Conservation (phyloP, 2,797 vertebrate species). For the Microtus californicus region DNA sequence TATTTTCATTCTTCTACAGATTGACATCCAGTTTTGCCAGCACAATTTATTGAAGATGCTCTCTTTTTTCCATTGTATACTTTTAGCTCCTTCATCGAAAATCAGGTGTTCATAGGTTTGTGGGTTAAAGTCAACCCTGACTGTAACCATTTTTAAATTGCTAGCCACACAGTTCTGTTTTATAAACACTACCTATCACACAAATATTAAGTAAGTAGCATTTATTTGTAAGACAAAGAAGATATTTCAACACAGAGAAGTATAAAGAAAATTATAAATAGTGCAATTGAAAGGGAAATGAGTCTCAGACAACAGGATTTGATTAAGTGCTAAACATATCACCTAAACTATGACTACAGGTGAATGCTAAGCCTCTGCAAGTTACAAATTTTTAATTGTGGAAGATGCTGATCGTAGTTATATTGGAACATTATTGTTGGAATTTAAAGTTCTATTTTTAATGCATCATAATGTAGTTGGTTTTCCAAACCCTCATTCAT, state of each 20-base stretch:
- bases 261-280: neutral
- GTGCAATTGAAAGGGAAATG: neutral
- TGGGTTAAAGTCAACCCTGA: no score
- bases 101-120: no score
- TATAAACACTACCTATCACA: neutral
- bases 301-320: neutral
- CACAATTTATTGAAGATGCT: no score
- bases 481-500: neutral
- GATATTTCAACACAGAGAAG: neutral
- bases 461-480: neutral
- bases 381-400: neutral
- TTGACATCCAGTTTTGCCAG: no score
- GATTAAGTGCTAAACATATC: neutral
- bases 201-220: neutral
- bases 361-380: neutral
- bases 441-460: slow-evolving; percentile 22
- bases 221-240: neutral
- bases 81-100: no score
- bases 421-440: neutral
- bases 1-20: no score
- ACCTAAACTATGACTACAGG: neutral
- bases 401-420: neutral
- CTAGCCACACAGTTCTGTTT: neutral
- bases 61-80: no score
- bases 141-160: slow-evolving; percentile 16